Evolutionary conservation across 1,140 invertebrate species (phyloP).

Genomic region (Cataglyphis hispanica): DNA sequence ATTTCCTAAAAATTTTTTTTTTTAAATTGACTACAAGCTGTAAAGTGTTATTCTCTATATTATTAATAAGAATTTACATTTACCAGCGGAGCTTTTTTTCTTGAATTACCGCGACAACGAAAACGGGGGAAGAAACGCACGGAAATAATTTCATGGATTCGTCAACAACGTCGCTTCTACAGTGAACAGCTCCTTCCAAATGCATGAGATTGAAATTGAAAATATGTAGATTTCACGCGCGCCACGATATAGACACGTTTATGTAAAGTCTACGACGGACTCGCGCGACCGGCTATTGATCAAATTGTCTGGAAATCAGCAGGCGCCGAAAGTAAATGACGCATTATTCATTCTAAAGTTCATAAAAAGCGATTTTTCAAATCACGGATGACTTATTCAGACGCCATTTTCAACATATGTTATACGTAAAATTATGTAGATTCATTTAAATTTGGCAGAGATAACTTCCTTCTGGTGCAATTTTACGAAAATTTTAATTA

Average conservation of each 20-base stretch:
- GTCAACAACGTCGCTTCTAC: slow-evolving; percentile 41
- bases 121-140: slow-evolving; percentile 31
- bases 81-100: background rate
- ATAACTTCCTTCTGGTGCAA: background rate
- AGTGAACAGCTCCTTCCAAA: slow-evolving; percentile 50
- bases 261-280: slow-evolving; percentile 35
- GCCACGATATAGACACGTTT: slow-evolving; percentile 51
- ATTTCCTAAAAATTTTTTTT: background rate
- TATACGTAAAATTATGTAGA: slow-evolving; percentile 46
- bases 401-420: slow-evolving; percentile 22
- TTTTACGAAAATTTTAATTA: slow-evolving; percentile 24
- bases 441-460: slow-evolving; percentile 3
- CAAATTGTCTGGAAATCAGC: slow-evolving; percentile 65
- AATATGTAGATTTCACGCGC: slow-evolving; percentile 68
- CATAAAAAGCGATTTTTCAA: slow-evolving; percentile 6
- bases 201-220: slow-evolving; percentile 72
- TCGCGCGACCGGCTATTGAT: slow-evolving; percentile 58
- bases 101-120: background rate
- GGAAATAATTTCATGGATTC: slow-evolving; percentile 63
- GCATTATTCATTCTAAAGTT: slow-evolving; percentile 62
- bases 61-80: slow-evolving; percentile 6
- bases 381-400: background rate
- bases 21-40: background rate
- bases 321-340: slow-evolving; percentile 55
- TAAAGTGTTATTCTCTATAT: background rate